A percentile compares a stretch with the other conserved stretches of the same genome.
These are phyloP conservation scores for Suricata suricatta DNA, from an alignment of 2,113 vertebrate species.

Conservation along the genomic window DNA sequence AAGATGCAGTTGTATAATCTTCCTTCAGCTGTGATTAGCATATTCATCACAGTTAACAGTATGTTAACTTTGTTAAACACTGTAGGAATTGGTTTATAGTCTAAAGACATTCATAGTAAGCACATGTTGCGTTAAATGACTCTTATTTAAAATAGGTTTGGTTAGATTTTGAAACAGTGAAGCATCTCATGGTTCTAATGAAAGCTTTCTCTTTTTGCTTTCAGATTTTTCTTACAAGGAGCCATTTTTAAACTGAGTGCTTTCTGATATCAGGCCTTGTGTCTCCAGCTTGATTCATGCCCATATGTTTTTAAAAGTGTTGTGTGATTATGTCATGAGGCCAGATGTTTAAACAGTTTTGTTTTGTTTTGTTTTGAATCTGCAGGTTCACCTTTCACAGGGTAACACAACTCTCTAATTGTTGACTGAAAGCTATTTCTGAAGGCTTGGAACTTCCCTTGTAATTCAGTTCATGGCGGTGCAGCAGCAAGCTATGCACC, in stretches of 20 bases:
- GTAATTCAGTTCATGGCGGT: background rate
- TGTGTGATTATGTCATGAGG: conserved; percentile 28
- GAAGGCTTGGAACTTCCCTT: background rate
- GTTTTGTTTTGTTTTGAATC: background rate
- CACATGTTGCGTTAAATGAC: conserved; percentile 49
- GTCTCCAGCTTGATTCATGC: conserved; percentile 49
- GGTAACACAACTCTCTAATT: background rate
- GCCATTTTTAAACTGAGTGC: conserved; percentile 49
- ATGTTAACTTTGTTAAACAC: conserved; percentile 60
- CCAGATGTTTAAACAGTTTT: conserved; percentile 14
- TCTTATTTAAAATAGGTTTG: conserved; percentile 58
- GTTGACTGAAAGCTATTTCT: background rate
- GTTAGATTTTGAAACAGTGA: conserved; percentile 69
- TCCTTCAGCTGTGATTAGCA: background rate
- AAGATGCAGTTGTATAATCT: background rate
- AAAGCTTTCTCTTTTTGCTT: conserved; percentile 66
- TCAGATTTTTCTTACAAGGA: conserved; percentile 61
- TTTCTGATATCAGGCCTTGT: conserved; percentile 31
- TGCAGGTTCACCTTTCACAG: conserved; percentile 43
- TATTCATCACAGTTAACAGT: conserved; percentile 41
- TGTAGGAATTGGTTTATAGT: conserved; percentile 38
- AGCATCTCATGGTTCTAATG: conserved; percentile 58
- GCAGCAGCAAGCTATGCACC: background rate
- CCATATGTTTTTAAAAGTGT: conserved; percentile 3
- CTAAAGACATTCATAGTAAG: conserved; percentile 64